Percentiles rank a stretch among this genome's conserved stretches.
phyloP scores from a whole-genome alignment of 92 coral and sea anemone species.

The Metridium senile region DNA sequence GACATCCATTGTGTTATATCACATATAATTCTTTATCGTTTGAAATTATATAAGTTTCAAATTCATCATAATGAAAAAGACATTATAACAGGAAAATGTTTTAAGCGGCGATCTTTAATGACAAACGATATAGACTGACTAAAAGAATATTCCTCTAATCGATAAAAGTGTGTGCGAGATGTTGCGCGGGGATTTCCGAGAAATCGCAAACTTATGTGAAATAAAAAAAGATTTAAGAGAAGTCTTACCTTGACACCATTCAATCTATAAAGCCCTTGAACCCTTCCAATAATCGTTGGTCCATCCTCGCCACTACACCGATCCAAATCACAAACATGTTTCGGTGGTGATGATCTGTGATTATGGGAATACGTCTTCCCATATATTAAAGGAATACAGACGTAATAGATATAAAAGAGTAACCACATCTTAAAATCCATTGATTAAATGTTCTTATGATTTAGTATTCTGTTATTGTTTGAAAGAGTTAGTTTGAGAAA shows the following conservation, averaged over 20 bases:
- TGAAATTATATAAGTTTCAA: no score
- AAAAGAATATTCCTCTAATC: no score
- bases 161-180: no score
- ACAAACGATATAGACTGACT: no score
- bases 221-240: not conserved
- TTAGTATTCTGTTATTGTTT: constrained; percentile 1
- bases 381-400: not conserved
- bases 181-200: no score
- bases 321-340: constrained; percentile 49
- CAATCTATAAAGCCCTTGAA: constrained; percentile 62
- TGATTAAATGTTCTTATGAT: not conserved
- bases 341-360: constrained; percentile 11
- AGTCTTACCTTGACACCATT: constrained; percentile 69
- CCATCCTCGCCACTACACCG: constrained; percentile 63
- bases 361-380: constrained; percentile 23
- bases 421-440: not conserved
- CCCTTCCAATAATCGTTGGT: constrained; percentile 64
- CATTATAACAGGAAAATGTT: no score
- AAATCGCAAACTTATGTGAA: not conserved
- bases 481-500: not conserved
- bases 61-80: no score
- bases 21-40: no score
- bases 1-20: no score
- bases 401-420: not conserved
- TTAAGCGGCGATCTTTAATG: no score